Conservation (phyloP, 2,797 vertebrate genomes). For the Liasis olivaceus region DNA sequence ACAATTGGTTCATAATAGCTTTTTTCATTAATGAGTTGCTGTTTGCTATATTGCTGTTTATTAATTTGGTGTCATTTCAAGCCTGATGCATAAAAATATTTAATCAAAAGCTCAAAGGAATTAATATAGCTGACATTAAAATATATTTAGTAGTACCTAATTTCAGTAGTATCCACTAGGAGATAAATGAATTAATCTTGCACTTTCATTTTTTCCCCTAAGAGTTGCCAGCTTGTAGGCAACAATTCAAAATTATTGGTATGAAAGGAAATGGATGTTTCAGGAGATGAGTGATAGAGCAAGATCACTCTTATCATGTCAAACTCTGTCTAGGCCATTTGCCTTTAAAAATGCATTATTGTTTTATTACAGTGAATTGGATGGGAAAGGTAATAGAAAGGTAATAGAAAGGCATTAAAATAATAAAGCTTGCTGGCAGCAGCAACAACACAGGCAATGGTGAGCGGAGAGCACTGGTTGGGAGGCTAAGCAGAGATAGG, state of each 20-base stretch:
- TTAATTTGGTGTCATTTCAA: slow-evolving; percentile 67
- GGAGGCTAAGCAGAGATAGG: neutral
- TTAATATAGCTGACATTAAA: slow-evolving; percentile 63
- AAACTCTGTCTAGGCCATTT: slow-evolving; percentile 23
- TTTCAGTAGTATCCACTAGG: slow-evolving; percentile 62
- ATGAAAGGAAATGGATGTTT: slow-evolving; percentile 39
- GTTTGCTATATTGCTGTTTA: slow-evolving; percentile 42
- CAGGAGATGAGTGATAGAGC: slow-evolving; percentile 35
- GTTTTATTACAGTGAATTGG: neutral
- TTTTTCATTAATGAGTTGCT: slow-evolving; percentile 54
- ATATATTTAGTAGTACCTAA: slow-evolving; percentile 66
- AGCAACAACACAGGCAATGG: neutral
- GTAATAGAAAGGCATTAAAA: neutral
- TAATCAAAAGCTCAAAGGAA: slow-evolving; percentile 63
- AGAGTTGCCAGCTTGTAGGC: slow-evolving; percentile 45
- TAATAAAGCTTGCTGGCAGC: neutral
- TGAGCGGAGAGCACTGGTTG: neutral
- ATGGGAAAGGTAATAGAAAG: neutral
- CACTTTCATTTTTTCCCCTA: slow-evolving; percentile 48
- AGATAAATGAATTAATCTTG: slow-evolving; percentile 68
- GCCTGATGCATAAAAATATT: slow-evolving; percentile 52
- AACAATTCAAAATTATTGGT: slow-evolving; percentile 48
- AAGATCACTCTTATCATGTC: slow-evolving; percentile 34
- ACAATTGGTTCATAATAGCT: slow-evolving; percentile 46
- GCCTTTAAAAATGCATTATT: slow-evolving; percentile 34